Base-by-base conservation (phyloP, 2,113 vertebrate species). In the Pyxicephalus adspersus region DNA sequence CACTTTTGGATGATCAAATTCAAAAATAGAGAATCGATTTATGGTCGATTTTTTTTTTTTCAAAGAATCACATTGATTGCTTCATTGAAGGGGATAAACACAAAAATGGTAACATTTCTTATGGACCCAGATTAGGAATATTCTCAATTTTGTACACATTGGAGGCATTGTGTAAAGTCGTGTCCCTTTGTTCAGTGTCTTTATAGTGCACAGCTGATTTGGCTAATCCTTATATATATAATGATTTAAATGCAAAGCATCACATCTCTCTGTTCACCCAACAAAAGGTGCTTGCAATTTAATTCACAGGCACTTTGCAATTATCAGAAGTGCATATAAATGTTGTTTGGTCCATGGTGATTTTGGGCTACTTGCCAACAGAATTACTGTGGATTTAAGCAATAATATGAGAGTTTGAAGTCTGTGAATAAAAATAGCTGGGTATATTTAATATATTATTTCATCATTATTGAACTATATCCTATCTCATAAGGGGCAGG, bases 281-380 rank as follows among this genome's bases (percentile, higher is more conserved):
- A 51, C 80, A 83, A 84, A 84, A 77, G 85, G 84, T 86, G 78
- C 68, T 63, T 54, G 85, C 63, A 83, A 81, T 85, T n/a, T 85
- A 86, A 83, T 80, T 88, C 85, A 86, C 81, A 85, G 85, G 83
- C 66, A 55, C 77, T 80, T 76, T 82, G 83, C 88, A 90, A 87
- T 86, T 84, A 85, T 83, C 83, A 60, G 81, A 82, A 85, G 82
- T 88, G 83, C 86, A 87, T 89, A 85, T 85, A 83, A 85, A 87
- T 84, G 23, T 81, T 78, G 71, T 4, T 0, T 25, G 22, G 72
- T n/a, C 55, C 55, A 18, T 38, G 71, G 54, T 73, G 71, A 34
- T 58, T 58, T 34, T 3, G 71, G 52, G 67, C 25, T 16, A 25
- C 52, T 15, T 26, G 70, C 70, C 66, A 70, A 52, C 3, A 71